Base-by-base conservation (phyloP, 2,113 vertebrate genomes). In the Ia io region DNA sequence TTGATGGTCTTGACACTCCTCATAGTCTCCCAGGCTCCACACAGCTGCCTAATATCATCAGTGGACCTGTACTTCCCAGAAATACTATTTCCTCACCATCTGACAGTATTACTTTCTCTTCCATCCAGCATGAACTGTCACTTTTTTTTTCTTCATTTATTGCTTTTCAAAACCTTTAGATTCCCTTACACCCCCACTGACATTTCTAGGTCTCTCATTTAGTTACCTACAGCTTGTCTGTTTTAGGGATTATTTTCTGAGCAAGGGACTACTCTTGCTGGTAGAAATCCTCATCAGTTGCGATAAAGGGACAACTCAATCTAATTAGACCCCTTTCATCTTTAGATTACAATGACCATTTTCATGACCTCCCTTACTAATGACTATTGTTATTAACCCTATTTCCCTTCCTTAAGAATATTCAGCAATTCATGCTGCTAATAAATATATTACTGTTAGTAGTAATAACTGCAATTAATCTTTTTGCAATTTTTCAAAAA, bases 1-100 rank as follows among this genome's bases (percentile, higher is more conserved):
- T 35, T 84, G 92, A 96, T 96, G 94, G 61, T 95, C 92, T 84
- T 96, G 94, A 96, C 95, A 97, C 92, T 90, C 69, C 49, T 95
- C 42, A 12, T 93, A 49, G 63, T 92, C 97, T 94, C 78, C 30
- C 70, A 49, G 84, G 85, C 49, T 95, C 85, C 25, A 56, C 92
- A 73, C 92, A 93, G 90, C 97, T 97, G 97, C 92, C 85, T 84
- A 22, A 32, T 28, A 79, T 92, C 94, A 95, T 53, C 87, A 69
- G 25, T 14, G 42, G 67, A 51, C 47, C 67, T 77, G 84, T 20
- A 63, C 67, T 94, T 97, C 78, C 80, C 94, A 97, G 92, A 94
- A 92, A 85, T 59, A 65, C n/a, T 70, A 35, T 92, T 93, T 95
- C 78, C 49, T 77, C 20, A 16, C 82, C 71, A 37, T 59, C 73